A percentile compares a stretch with the other conserved stretches of the same genome.
Conservation (phyloP, 2,888 invertebrate genomes). For the Palloptera scutellata region DNA sequence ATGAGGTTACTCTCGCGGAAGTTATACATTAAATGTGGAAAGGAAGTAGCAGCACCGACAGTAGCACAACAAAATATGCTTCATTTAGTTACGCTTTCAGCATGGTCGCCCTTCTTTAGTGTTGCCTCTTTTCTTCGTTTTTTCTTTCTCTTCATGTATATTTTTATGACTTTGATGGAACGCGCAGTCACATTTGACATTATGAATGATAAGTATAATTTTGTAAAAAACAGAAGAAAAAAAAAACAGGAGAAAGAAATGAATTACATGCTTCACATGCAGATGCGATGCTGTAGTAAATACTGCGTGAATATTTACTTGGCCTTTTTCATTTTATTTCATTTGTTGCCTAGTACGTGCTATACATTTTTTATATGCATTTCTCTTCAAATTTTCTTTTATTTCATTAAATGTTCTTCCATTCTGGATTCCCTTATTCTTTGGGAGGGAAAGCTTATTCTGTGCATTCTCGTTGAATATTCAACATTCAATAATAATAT, state of each 20-base stretch:
- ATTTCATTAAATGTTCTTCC: too few relatives aligned
- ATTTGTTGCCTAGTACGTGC: slow-evolving; percentile 46
- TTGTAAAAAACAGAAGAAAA: slow-evolving; percentile 4
- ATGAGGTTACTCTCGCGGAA: slow-evolving; percentile 14
- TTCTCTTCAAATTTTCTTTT: neutral
- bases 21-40: slow-evolving; percentile 9
- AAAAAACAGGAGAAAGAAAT: too few relatives aligned
- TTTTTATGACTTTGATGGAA: slow-evolving; percentile 29
- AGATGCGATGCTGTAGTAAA: slow-evolving; percentile 33
- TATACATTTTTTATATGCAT: slow-evolving; percentile 42
- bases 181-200: slow-evolving; percentile 24
- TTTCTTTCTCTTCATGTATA: neutral
- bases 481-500: too few relatives aligned
- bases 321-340: slow-evolving; percentile 36
- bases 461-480: neutral
- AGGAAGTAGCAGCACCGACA: neutral
- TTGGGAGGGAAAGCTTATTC: neutral
- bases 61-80: slow-evolving; percentile 14
- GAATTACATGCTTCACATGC: slow-evolving; percentile 22
- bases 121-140: neutral
- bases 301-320: too few relatives aligned
- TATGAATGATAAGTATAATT: slow-evolving; percentile 35
- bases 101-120: neutral
- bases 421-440: neutral
- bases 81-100: slow-evolving; percentile 7